A percentile compares a stretch with the other conserved stretches of the same genome.
phyloP scores from a whole-genome alignment of 2,113 vertebrate species.

The Amphilophus citrinellus region DNA sequence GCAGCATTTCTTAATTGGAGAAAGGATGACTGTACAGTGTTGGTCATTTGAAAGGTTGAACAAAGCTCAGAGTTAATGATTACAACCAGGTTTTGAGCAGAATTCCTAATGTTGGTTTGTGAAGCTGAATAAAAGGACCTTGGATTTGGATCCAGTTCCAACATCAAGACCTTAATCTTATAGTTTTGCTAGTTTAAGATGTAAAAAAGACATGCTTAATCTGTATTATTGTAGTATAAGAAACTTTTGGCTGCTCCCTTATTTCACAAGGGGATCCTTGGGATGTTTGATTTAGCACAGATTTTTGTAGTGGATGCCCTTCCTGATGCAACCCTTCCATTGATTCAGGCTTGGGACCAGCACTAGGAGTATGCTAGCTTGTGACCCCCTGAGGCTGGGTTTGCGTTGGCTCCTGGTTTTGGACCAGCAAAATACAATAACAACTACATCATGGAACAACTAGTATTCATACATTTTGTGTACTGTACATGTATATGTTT shows the following conservation, averaged over 20 bases:
- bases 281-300: not conserved
- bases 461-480: not conserved
- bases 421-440: not conserved
- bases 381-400: not conserved
- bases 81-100: not conserved
- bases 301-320: not conserved
- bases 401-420: not conserved
- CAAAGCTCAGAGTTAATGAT: not conserved
- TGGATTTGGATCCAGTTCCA: not conserved
- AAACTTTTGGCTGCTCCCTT: not conserved
- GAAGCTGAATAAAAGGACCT: not conserved
- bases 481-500: not conserved
- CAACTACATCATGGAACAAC: not conserved
- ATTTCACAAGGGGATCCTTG: not conserved
- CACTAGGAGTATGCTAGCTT: not conserved
- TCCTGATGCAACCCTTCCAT: not conserved
- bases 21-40: not conserved
- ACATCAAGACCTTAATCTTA: not conserved
- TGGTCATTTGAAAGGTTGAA: not conserved
- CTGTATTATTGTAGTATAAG: not conserved
- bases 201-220: not conserved
- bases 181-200: not conserved
- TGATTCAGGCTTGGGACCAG: not conserved
- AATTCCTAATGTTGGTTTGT: not conserved
- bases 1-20: too few species aligned